Conservation (phyloP, 2,888 invertebrate species). For the Polydrusus cervinus region DNA sequence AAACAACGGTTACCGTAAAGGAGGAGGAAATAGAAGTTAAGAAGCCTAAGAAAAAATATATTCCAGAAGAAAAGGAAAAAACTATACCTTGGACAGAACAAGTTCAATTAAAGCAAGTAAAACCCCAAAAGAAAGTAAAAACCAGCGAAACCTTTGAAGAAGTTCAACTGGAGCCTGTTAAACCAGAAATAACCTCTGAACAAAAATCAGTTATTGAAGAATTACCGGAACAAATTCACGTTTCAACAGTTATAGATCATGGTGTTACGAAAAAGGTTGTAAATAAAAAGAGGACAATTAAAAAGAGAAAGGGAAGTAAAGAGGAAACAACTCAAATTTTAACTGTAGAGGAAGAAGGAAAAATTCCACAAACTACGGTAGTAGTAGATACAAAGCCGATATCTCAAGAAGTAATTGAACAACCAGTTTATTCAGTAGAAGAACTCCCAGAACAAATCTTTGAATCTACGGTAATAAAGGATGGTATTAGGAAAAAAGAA, state of each 20-base stretch:
- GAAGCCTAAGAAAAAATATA: conserved; percentile 65
- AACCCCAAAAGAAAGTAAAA: conserved; percentile 65
- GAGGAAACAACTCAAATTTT: conserved; percentile 65
- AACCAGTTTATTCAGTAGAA: conserved; percentile 58
- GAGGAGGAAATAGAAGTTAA: conserved; percentile 63
- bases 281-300: conserved; percentile 51
- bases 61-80: conserved; percentile 67
- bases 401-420: conserved; percentile 38
- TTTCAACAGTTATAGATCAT: conserved; percentile 61
- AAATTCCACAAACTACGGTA: conserved; percentile 65
- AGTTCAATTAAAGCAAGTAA: conserved; percentile 71
- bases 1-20: conserved; percentile 61
- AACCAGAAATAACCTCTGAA: conserved; percentile 48
- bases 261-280: conserved; percentile 59
- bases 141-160: conserved; percentile 60
- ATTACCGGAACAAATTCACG: conserved; percentile 55
- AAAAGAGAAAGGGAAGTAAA: conserved; percentile 67
- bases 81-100: conserved; percentile 76
- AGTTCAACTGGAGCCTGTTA: conserved; percentile 58
- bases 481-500: conserved; percentile 50
- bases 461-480: conserved; percentile 42
- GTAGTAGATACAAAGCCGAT: conserved; percentile 53
- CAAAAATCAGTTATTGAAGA: conserved; percentile 59
- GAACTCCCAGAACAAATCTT: conserved; percentile 57
- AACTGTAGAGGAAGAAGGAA: conserved; percentile 66